These are phyloP conservation scores for Camponotus pennsylvanicus DNA, from an alignment of 1,140 invertebrate species.

Conservation along the genomic window DNA sequence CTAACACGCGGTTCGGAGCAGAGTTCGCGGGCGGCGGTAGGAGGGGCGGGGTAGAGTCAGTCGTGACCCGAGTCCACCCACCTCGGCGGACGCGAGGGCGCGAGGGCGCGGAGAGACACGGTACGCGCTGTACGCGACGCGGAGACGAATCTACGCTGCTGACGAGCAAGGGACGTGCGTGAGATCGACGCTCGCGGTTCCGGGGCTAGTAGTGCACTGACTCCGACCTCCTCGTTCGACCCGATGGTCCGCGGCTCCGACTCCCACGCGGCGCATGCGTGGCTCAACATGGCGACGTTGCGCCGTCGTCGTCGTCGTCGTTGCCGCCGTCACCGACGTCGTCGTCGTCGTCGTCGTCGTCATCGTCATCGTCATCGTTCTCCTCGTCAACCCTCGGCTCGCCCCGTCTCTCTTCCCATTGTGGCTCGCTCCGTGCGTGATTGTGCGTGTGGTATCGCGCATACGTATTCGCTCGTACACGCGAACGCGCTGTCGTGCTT, in stretches of 20 bases:
- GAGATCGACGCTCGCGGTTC: slow-evolving; percentile 77
- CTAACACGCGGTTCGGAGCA: slow-evolving; percentile 22
- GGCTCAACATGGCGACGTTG: slow-evolving; percentile 75
- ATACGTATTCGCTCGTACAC: background rate
- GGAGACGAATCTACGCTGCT: slow-evolving; percentile 25
- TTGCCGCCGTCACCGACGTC: slow-evolving; percentile 44
- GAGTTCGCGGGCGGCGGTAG: slow-evolving; percentile 12
- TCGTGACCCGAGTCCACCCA: slow-evolving; percentile 48
- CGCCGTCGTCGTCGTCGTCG: slow-evolving; percentile 79
- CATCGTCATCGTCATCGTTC: slow-evolving; percentile 28
- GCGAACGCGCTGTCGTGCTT: slow-evolving; percentile 78
- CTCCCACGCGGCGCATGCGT: slow-evolving; percentile 82
- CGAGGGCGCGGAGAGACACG: background rate
- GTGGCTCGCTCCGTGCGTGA: slow-evolving; percentile 11
- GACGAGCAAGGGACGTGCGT: slow-evolving; percentile 12
- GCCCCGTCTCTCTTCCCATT: background rate
- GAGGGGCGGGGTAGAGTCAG: background rate
- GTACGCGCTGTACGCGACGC: slow-evolving; percentile 33
- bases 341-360: slow-evolving; percentile 37
- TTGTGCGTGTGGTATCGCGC: slow-evolving; percentile 27
- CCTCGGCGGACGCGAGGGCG: slow-evolving; percentile 3
- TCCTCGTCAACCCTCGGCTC: slow-evolving; percentile 38
- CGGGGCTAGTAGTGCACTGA: slow-evolving; percentile 84
- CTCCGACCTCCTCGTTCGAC: slow-evolving; percentile 83
- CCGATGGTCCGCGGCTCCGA: slow-evolving; percentile 80